These are phyloP conservation scores for Octopus sinensis DNA, from an alignment of 1,140 invertebrate genomes.

Conservation along the genomic window DNA sequence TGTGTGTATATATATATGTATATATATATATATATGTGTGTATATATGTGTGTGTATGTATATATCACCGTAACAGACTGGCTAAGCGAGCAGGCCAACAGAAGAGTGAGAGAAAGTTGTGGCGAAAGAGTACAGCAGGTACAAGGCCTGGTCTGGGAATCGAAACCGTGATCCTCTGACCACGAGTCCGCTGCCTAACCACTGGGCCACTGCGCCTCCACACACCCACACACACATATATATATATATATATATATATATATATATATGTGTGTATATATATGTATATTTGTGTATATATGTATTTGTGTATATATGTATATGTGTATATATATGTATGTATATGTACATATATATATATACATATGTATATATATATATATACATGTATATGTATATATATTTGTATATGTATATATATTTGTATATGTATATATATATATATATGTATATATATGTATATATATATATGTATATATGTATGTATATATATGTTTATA, in stretches of 20 bases:
- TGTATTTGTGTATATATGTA: neutral
- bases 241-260: neutral
- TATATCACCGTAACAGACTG: neutral
- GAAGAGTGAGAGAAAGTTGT: neutral
- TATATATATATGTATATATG: neutral
- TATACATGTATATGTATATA: neutral
- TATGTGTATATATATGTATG: neutral
- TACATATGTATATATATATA: neutral
- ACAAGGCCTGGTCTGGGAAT: no score
- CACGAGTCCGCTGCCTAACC: no score
- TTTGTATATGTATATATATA: neutral
- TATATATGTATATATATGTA: neutral
- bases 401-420: neutral
- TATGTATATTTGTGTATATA: neutral
- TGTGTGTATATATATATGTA: neutral
- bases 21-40: neutral
- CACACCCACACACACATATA: neutral
- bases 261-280: neutral
- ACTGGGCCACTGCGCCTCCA: no score
- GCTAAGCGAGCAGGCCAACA: no score
- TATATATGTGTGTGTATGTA: neutral
- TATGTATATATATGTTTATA: neutral
- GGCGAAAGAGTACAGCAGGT: no score
- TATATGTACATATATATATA: neutral
- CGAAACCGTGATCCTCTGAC: no score